Conservation (phyloP, 2,797 vertebrate genomes). For the Podarcis lilfordi region DNA sequence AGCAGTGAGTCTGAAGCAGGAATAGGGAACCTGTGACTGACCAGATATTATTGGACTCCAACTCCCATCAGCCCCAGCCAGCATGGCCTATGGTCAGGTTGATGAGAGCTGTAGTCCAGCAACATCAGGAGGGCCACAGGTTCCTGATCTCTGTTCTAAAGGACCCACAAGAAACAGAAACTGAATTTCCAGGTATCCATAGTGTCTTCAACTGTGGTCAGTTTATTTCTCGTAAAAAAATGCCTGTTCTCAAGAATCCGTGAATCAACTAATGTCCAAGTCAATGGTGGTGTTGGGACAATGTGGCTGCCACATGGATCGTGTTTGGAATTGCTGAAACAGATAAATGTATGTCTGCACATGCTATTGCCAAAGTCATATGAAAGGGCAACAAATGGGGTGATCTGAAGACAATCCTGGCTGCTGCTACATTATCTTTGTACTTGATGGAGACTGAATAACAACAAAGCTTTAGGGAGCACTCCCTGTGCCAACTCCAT, state of each 20-base stretch:
- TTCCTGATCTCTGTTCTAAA: not conserved
- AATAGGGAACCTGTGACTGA: too few relatives aligned
- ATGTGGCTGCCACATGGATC: not conserved
- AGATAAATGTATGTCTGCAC: not conserved
- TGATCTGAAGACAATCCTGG: not conserved
- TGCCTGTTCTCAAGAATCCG: not conserved
- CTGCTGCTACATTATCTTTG: not conserved
- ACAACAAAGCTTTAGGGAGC: not conserved
- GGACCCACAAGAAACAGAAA: not conserved
- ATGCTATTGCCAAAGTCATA: not conserved
- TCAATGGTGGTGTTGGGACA: not conserved
- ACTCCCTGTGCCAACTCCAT: not conserved
- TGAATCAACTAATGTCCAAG: not conserved
- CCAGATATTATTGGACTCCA: too few relatives aligned
- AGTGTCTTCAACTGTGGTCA: not conserved
- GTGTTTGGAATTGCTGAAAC: not conserved
- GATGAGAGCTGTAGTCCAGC: too few relatives aligned
- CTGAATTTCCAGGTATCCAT: not conserved
- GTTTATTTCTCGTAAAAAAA: not conserved
- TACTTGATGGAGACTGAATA: not conserved
- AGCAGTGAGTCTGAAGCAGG: not conserved
- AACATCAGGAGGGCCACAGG: too few relatives aligned
- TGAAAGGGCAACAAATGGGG: not conserved
- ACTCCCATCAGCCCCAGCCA: too few relatives aligned
- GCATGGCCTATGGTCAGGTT: too few relatives aligned